Percentiles rank a stretch among this genome's conserved stretches.
phyloP scores from a whole-genome alignment of 2,888 invertebrate species.

The Dolichopus griseipennis region DNA sequence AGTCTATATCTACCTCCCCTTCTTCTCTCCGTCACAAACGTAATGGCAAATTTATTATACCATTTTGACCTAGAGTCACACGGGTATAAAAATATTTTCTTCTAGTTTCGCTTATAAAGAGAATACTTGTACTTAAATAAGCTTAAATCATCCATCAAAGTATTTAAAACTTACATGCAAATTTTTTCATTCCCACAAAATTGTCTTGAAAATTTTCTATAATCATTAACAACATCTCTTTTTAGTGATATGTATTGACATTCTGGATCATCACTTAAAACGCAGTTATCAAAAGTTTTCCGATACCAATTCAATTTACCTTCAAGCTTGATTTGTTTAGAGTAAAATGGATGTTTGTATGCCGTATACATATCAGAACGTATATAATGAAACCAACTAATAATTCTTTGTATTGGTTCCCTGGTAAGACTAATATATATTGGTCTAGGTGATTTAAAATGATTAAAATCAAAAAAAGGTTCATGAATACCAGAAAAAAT shows the following conservation, averaged over 20 bases:
- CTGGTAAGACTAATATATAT: conserved; percentile 79
- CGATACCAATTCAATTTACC: conserved; percentile 34
- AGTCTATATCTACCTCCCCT: no score
- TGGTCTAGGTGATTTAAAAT: conserved; percentile 63
- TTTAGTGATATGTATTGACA: conserved; percentile 70
- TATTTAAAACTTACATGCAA: conserved; percentile 60
- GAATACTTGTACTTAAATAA: no score
- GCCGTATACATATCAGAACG: conserved; percentile 74
- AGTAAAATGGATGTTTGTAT: conserved; percentile 81
- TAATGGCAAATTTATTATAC: no score
- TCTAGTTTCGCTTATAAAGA: no score
- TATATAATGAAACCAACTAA: conserved; percentile 83
- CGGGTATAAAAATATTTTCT: no score
- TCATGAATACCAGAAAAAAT: conserved; percentile 60
- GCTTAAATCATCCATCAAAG: no score
- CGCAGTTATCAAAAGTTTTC: conserved; percentile 73
- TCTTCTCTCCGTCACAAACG: no score
- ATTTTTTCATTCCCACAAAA: conserved; percentile 84
- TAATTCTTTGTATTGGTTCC: conserved; percentile 75
- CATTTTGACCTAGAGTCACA: no score
- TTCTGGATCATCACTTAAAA: conserved; percentile 68
- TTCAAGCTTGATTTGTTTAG: conserved; percentile 40
- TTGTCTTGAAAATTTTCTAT: conserved; percentile 78
- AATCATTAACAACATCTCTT: conserved; percentile 75
- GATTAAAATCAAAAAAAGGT: conserved; percentile 74